A percentile compares a stretch with the other conserved stretches of the same genome.
Conservation (phyloP, 2,888 invertebrate genomes). For the Podotricha telesiphe region DNA sequence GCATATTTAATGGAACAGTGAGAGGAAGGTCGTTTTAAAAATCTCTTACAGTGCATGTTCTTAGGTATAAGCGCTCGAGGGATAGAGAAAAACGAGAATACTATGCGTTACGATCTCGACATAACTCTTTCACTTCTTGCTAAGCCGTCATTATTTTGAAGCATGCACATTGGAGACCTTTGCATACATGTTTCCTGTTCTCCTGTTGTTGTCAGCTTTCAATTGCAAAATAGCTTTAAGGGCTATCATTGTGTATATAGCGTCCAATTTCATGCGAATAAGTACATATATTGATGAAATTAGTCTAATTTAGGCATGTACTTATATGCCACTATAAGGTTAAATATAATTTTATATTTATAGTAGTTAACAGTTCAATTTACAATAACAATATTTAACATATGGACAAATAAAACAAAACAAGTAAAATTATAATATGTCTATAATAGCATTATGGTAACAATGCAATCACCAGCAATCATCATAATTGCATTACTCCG, state of each 20-base stretch:
- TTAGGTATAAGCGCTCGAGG: slow-evolving; percentile 5
- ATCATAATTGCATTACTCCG: background rate
- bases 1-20: slow-evolving; percentile 13
- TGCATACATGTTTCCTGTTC: background rate
- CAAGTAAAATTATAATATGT: background rate
- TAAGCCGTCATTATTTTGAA: slow-evolving; percentile 15
- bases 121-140: slow-evolving; percentile 6
- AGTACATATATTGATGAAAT: background rate
- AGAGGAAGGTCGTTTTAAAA: slow-evolving; percentile 8
- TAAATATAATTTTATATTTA: too few species aligned
- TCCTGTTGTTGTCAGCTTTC: background rate
- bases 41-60: slow-evolving; percentile 2
- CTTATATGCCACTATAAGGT: too few species aligned
- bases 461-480: background rate
- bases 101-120: slow-evolving; percentile 15
- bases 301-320: too few species aligned
- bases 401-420: too few species aligned
- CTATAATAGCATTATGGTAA: background rate
- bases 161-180: slow-evolving; percentile 17
- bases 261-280: background rate
- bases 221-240: background rate
- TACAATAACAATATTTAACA: too few species aligned
- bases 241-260: background rate
- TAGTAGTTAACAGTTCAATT: too few species aligned
- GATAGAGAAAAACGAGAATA: slow-evolving; percentile 14